phyloP scores from a whole-genome alignment of 2,797 vertebrate species.

The Selene dorsalis region DNA sequence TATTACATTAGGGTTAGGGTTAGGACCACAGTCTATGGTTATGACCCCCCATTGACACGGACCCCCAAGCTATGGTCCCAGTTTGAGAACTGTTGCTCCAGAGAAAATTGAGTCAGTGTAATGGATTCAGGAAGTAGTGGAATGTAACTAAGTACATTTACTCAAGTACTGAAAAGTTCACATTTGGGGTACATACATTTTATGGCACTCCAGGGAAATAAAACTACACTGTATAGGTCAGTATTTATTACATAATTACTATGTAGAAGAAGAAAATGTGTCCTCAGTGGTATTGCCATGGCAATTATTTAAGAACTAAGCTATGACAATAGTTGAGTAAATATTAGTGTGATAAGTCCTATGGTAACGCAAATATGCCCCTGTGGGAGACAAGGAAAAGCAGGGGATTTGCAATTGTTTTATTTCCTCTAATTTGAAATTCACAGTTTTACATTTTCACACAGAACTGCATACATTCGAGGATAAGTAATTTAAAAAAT shows the following conservation, averaged over 20 bases:
- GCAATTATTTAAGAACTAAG: neutral
- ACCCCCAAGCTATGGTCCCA: too few species aligned
- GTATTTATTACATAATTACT: too few species aligned
- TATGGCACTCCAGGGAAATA: neutral
- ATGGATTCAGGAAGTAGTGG: neutral
- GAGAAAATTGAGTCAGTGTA: too few species aligned
- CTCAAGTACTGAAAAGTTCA: neutral
- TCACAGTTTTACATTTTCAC: constrained; percentile 19
- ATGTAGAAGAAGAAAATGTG: too few species aligned
- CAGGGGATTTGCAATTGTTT: constrained; percentile 17
- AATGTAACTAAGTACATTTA: neutral
- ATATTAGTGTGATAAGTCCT: neutral
- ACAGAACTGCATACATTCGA: constrained; percentile 15
- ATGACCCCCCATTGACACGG: too few species aligned
- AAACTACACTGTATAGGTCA: neutral
- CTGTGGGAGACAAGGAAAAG: neutral
- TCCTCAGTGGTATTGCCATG: neutral
- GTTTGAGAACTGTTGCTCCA: too few species aligned
- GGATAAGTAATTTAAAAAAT: constrained; percentile 5
- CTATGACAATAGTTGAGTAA: neutral
- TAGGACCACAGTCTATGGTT: too few species aligned
- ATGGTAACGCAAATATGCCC: neutral
- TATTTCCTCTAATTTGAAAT: constrained; percentile 52
- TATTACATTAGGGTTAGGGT: too few species aligned
- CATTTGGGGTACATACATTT: neutral